phyloP scores from a whole-genome alignment of 2,113 vertebrate species.

The Solea senegalensis region DNA sequence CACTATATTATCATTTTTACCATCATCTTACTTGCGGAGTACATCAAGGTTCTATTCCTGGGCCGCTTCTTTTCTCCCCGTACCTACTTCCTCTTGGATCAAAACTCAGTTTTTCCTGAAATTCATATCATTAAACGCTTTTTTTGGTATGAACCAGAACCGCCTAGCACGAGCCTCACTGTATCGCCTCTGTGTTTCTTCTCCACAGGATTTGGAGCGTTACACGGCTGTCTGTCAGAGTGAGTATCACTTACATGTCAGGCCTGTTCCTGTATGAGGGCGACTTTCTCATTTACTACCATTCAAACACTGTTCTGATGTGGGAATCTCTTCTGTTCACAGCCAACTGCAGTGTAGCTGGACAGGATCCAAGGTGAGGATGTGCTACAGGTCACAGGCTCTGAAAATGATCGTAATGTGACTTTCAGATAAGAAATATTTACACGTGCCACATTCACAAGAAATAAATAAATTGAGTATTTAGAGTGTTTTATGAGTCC shows the following conservation, averaged over 20 bases:
- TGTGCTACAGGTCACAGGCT: not conserved
- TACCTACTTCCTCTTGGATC: no score
- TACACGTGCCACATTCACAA: no score
- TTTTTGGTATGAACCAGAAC: not conserved
- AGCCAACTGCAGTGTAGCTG: not conserved
- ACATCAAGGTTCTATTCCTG: no score
- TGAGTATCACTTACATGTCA: constrained; percentile 17
- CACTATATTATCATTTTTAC: no score
- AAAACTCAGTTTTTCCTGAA: no score
- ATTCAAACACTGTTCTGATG: not conserved
- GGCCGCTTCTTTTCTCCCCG: no score
- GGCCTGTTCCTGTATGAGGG: not conserved
- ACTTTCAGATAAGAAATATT: no score
- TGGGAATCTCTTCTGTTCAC: not conserved
- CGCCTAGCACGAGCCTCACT: not conserved
- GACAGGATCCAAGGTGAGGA: not conserved
- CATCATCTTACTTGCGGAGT: no score
- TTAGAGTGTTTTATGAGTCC: no score
- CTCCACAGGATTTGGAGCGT: fast-evolving
- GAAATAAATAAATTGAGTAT: no score
- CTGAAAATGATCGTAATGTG: no score
- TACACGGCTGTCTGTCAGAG: fast-evolving
- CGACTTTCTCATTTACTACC: not conserved
- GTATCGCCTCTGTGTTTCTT: not conserved
- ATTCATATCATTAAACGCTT: no score